Evolutionary conservation across 2,888 invertebrate genomes (phyloP), one percentile per base, ranked within the genome.

Genomic region (Lycophotia porphyrea): DNA sequence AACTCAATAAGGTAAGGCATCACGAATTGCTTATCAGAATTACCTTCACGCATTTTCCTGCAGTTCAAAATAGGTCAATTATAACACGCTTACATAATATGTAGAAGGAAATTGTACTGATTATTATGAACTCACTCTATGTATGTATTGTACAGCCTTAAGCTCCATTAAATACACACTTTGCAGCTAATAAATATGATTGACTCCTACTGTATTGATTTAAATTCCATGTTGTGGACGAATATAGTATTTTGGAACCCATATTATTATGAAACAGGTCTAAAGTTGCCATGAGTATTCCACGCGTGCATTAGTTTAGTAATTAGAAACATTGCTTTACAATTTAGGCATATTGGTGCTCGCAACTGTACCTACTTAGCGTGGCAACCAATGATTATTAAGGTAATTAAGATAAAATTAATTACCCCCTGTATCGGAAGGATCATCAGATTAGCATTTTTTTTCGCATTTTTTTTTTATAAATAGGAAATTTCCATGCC

Each of bases 401-500:
- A 42, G 60, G 60, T 64, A 70, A 69, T 49, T 49, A 42, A 42
- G 78, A 78, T 65, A 76, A 47, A n/a, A 68, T 1, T 34, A 78
- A 71, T n/a, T 79, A 79, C 67, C 71, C 73, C 81, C 84, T 63
- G 52, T 79, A 84, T 78, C 63, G 44, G n/a, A 73, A 63, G 66
- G 60, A 63, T 73, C 34, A 71, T 63, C 60, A 49, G 84, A 79
- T 83, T 36, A 82, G n/a, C 13, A 11, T 52, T 66, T 78, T 34
- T 83, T 60, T 78, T 67, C 67, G 18, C 34, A n/a, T 49, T 47
- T 73, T 58, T 58, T 49, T 55, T 42, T 78, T 52, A 67, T 63
- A 5, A 79, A 70, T 67, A 74, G 73, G 66, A 81, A 78, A 64
- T 70, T 83, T 78, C 63, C 72, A 63, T 58, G 55, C 27, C 27